These are phyloP conservation scores for Metopolophium dirhodum DNA, from an alignment of 1,140 invertebrate genomes.

Conservation along the genomic window DNA sequence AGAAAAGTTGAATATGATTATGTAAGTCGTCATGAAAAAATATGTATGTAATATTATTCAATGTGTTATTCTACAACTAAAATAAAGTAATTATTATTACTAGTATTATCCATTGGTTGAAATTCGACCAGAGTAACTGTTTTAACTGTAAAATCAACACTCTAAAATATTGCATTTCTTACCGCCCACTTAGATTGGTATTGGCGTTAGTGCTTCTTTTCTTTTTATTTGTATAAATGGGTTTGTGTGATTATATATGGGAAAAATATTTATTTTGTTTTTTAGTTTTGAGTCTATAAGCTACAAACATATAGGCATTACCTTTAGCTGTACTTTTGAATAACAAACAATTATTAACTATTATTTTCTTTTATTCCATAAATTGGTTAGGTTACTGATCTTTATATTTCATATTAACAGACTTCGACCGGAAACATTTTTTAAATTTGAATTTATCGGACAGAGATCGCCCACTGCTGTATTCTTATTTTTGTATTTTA, in stretches of 20 bases:
- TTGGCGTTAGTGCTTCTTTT: not conserved
- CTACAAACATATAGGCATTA: not conserved
- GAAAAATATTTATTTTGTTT: not conserved
- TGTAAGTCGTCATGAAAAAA: slow-evolving; percentile 67
- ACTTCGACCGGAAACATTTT: not conserved
- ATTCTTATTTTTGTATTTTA: not conserved
- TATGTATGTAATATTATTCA: not conserved
- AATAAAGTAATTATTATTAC: not conserved
- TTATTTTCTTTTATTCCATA: not conserved
- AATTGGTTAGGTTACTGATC: not conserved
- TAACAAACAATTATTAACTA: not conserved
- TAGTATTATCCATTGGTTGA: not conserved
- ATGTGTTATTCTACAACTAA: not conserved
- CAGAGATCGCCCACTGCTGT: not conserved
- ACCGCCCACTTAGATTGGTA: not conserved
- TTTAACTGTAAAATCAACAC: not conserved
- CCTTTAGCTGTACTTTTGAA: not conserved
- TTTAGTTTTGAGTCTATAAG: not conserved
- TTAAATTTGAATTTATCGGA: not conserved
- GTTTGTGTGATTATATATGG: not conserved
- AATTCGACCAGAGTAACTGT: not conserved
- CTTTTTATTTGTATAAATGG: not conserved
- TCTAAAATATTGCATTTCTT: not conserved
- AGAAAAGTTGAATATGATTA: slow-evolving; percentile 75
- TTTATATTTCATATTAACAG: not conserved